Conservation (phyloP, 2,888 invertebrate species). For the Meteorus cinctellus region DNA sequence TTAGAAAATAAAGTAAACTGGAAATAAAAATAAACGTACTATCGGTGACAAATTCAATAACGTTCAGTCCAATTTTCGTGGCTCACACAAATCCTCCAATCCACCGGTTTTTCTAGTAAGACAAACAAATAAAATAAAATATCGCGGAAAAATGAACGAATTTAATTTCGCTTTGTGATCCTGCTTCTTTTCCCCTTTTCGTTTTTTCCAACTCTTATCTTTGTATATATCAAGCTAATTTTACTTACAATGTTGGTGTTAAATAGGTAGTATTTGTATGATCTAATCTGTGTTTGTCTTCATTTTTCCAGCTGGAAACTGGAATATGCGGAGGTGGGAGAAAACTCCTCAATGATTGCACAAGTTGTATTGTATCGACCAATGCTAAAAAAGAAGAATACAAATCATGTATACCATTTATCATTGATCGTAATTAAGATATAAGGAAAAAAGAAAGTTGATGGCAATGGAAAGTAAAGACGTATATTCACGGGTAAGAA, state of each 20-base stretch:
- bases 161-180: neutral
- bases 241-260: slow-evolving; percentile 63
- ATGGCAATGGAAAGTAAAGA: slow-evolving; percentile 27
- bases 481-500: neutral
- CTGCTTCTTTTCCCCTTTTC: slow-evolving; percentile 20
- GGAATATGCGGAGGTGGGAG: slow-evolving; percentile 91
- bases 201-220: neutral
- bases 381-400: slow-evolving; percentile 75
- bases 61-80: slow-evolving; percentile 69
- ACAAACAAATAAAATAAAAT: slow-evolving; percentile 41
- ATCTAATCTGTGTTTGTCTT: slow-evolving; percentile 81
- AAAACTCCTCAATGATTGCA: slow-evolving; percentile 88
- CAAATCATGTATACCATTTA: neutral
- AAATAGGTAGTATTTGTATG: slow-evolving; percentile 66
- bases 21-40: neutral
- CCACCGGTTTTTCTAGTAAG: slow-evolving; percentile 65
- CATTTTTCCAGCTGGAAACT: slow-evolving; percentile 92
- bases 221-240: neutral
- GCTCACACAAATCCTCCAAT: slow-evolving; percentile 69
- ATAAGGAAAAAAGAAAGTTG: slow-evolving; percentile 14
- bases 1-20: slow-evolving; percentile 11
- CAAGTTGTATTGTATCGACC: slow-evolving; percentile 89
- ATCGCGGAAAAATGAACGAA: slow-evolving; percentile 2
- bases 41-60: slow-evolving; percentile 47
- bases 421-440: slow-evolving; percentile 21